A percentile compares a stretch with the other conserved stretches of the same genome.
Conservation (phyloP, 2,888 invertebrate species). For the Sphaerophoria taeniata region DNA sequence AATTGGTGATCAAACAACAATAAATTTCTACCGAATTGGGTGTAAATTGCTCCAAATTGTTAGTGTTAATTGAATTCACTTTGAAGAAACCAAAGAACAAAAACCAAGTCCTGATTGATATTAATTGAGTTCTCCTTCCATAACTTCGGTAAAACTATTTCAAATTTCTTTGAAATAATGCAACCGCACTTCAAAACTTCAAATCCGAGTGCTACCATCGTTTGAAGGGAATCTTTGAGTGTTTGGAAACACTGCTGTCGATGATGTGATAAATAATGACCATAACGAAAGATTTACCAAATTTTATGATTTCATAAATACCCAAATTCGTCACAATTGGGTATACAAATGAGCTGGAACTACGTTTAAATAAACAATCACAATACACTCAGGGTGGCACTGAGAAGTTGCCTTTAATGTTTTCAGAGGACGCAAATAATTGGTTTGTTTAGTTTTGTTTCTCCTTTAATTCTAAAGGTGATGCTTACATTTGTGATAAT, state of each 20-base stretch:
- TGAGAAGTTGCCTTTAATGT: not conserved
- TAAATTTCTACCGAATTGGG: conserved; percentile 69
- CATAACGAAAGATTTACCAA: conserved; percentile 64
- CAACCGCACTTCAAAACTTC: conserved; percentile 31
- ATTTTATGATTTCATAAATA: conserved; percentile 73
- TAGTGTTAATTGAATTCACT: conserved; percentile 67
- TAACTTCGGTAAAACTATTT: conserved; percentile 23
- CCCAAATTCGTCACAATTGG: conserved; percentile 66
- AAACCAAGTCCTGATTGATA: conserved; percentile 47
- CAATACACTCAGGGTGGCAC: conserved; percentile 40
- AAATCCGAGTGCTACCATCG: not conserved
- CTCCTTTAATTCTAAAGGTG: conserved; percentile 28
- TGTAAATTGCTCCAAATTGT: conserved; percentile 69
- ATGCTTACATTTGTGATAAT: conserved; percentile 66
- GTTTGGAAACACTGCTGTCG: conserved; percentile 58
- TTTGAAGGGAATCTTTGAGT: conserved; percentile 30
- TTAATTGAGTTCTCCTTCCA: conserved; percentile 33
- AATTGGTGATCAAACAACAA: conserved; percentile 72
- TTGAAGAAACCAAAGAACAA: conserved; percentile 60
- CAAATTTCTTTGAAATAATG: conserved; percentile 14
- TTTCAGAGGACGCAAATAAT: conserved; percentile 14
- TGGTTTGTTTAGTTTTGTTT: not conserved
- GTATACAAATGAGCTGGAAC: conserved; percentile 14
- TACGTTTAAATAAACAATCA: conserved; percentile 47
- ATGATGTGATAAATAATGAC: conserved; percentile 68